A percentile compares a stretch with the other conserved stretches of the same genome.
Evolutionary conservation across 2,797 vertebrate species (phyloP).

Genomic region (Calcarius lapponicus): DNA sequence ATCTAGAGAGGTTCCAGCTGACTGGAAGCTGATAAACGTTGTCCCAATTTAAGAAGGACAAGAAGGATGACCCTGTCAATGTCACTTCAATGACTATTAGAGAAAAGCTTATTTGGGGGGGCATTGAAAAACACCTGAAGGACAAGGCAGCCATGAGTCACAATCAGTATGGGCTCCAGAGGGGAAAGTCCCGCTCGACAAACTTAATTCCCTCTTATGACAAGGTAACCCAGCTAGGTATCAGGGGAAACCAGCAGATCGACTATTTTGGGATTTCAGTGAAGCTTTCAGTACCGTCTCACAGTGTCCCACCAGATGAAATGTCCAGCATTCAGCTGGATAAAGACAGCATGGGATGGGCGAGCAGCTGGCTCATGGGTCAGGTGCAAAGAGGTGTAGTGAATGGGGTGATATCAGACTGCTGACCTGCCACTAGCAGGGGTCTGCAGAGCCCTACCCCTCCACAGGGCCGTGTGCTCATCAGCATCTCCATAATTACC

Average conservation of each 20-base stretch:
- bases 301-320: not conserved
- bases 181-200: not conserved
- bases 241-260: not conserved
- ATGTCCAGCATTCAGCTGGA: not conserved
- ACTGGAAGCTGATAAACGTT: not conserved
- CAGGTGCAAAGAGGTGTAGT: rapidly evolving
- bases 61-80: not conserved
- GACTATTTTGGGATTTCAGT: not conserved
- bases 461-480: not conserved
- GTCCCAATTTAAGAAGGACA: not conserved
- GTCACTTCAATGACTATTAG: not conserved
- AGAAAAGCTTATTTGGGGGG: not conserved
- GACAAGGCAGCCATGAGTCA: not conserved
- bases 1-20: not conserved
- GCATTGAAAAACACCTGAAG: not conserved
- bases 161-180: not conserved
- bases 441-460: not conserved
- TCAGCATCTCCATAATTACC: not conserved
- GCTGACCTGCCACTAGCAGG: rapidly evolving
- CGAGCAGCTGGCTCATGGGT: rapidly evolving
- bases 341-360: not conserved
- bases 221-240: not conserved
- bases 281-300: not conserved
- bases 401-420: not conserved
- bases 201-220: not conserved